Evolutionary conservation across 2,113 vertebrate species (phyloP).

Genomic region (Nyctereutes procyonoides): DNA sequence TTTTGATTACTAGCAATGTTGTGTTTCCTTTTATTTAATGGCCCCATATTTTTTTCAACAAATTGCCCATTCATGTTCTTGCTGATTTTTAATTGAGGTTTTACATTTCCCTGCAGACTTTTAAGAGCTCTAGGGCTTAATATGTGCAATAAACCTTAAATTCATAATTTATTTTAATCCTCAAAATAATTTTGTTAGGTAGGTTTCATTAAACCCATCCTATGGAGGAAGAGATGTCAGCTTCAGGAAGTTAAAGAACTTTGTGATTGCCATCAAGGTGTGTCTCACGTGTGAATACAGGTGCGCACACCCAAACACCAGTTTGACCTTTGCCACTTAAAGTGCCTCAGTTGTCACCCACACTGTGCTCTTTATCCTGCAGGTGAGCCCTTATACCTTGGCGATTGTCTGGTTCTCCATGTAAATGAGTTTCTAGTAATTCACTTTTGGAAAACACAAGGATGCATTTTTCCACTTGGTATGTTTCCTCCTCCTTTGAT

Average conservation of each 20-base stretch:
- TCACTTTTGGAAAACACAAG: neutral
- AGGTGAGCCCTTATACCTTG: neutral
- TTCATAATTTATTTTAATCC: conserved; percentile 33
- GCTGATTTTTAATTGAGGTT: conserved; percentile 15
- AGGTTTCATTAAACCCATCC: neutral
- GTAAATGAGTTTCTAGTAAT: neutral
- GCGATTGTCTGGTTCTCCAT: neutral
- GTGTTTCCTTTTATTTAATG: neutral
- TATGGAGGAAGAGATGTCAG: neutral
- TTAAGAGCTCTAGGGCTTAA: neutral
- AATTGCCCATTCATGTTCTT: neutral
- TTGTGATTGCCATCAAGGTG: neutral
- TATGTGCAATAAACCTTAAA: neutral
- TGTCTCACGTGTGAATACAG: neutral
- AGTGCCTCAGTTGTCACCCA: neutral
- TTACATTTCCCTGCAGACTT: conserved; percentile 18
- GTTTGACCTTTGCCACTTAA: neutral
- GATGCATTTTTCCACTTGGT: neutral
- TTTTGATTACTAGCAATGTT: neutral
- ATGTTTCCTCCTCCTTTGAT: neutral
- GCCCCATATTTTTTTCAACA: conserved; percentile 27
- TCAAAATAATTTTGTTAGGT: neutral
- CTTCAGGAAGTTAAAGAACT: neutral
- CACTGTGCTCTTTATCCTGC: neutral
- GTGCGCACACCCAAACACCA: neutral